Evolutionary conservation across 2,797 vertebrate species (phyloP), one percentile per base, ranked within the genome.

Genomic region (Falco novaeseelandiae): DNA sequence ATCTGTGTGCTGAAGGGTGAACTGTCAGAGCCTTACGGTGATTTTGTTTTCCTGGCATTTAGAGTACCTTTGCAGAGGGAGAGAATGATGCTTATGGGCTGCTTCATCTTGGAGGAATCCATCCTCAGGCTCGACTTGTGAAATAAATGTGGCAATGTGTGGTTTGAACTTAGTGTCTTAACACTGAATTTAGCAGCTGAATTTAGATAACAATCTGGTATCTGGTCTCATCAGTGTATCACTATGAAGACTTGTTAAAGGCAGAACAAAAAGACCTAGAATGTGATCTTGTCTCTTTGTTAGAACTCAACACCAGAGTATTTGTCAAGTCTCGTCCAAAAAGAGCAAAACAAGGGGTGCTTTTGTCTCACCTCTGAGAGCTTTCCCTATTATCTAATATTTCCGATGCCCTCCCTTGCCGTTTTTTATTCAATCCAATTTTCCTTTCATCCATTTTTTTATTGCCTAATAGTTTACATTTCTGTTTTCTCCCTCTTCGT

Each of bases 131-230:
- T 96, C 66, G 40, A 96, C 95, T 96, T 97, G 93, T 96, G 95
- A 96, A 97, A 94, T 97, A 94, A 95, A 95, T 96, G 97, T 96
- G 94, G 96, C 93, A 97, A 92, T 36, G 91, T 97, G 96, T 96
- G 91, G 94, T 97, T 97, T 97, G 95, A 97, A 97, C 94, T 97
- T 83, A 74, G 92, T 94, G 92, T 96, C 95, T 96, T 97, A 97
- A 95, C 95, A 87, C 95, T 97, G 96, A 95, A 96, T 97, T 96
- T 97, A 96, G 95, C 90, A 97, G 95, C 97, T 97, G 97, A 97
- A 96, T 97, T 96, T 97, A 96, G 96, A 96, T 97, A 96, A 96
- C 96, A 97, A 96, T 97, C 96, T 97, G 97, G 95, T 97, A 97
- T 96, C 94, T 95, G 97, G 97, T 93, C 93, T 96, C 91, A 95